Percentiles rank a stretch among this genome's conserved stretches.
These are phyloP conservation scores for Eurosta solidaginis DNA, from an alignment of 1,140 invertebrate genomes.

Conservation along the genomic window DNA sequence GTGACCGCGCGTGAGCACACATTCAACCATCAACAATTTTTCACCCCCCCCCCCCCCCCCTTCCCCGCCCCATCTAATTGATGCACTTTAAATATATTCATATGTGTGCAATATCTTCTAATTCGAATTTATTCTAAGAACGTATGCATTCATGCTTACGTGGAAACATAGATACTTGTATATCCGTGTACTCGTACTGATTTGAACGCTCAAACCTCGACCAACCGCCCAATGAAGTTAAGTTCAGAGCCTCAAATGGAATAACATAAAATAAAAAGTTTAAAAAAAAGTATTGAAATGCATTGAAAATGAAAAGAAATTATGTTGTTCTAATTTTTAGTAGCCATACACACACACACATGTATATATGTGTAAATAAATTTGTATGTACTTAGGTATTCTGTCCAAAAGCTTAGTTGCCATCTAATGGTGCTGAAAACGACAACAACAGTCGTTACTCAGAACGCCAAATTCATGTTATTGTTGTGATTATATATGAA, in stretches of 20 bases:
- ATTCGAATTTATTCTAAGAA: constrained; percentile 4
- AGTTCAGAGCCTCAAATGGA: neutral
- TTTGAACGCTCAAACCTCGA: too few species aligned
- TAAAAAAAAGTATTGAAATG: too few species aligned
- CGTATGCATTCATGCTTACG: too few species aligned
- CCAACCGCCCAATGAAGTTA: neutral
- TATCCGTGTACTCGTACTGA: neutral
- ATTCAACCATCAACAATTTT: neutral
- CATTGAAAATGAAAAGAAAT: too few species aligned
- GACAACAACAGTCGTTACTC: neutral
- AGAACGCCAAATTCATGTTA: neutral
- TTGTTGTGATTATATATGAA: too few species aligned
- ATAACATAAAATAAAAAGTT: neutral
- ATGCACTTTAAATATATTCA: neutral
- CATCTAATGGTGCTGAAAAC: neutral
- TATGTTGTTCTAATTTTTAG: constrained; percentile 13
- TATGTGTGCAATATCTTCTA: neutral
- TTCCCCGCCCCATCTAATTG: neutral
- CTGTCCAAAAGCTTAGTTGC: neutral
- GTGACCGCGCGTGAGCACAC: constrained; percentile 16
- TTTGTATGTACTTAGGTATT: neutral
- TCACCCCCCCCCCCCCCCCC: neutral
- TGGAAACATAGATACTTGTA: too few species aligned
- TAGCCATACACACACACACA: neutral
- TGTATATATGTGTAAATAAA: neutral